Conservation (phyloP, 92 coral and sea anemone genomes). For the Epizoanthus stellaris region DNA sequence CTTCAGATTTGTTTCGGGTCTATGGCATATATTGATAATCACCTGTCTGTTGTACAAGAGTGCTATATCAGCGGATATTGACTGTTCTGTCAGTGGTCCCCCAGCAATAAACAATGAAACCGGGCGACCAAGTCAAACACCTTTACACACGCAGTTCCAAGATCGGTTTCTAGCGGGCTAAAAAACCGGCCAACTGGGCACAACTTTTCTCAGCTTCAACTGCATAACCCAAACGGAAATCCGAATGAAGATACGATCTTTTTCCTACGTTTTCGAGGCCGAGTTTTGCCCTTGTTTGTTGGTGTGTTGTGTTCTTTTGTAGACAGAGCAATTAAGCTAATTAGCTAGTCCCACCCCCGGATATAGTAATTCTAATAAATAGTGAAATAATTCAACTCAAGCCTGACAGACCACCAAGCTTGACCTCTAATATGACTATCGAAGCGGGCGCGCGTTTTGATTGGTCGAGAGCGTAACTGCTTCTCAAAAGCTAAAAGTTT, state of each 20-base stretch:
- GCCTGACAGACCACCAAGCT: conserved; percentile 69
- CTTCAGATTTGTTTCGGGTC: conserved; percentile 72
- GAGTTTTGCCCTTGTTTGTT: conserved; percentile 62
- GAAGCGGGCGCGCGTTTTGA: conserved; percentile 28
- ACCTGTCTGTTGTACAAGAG: conserved; percentile 52
- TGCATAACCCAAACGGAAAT: background rate
- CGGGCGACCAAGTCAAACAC: conserved; percentile 19
- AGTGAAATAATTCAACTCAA: conserved; percentile 24
- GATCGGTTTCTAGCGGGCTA: background rate
- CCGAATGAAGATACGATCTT: background rate
- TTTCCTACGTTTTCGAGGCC: background rate
- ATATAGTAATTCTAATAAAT: conserved; percentile 32
- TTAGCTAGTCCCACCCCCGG: conserved; percentile 82
- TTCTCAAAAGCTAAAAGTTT: conserved; percentile 52
- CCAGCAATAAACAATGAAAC: conserved; percentile 51
- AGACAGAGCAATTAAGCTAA: conserved; percentile 87
- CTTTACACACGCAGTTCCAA: conserved; percentile 38
- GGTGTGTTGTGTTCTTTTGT: conserved; percentile 81
- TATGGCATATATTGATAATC: conserved; percentile 74
- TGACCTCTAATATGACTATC: conserved; percentile 61
- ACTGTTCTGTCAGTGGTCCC: conserved; percentile 66
- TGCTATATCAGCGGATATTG: conserved; percentile 64
- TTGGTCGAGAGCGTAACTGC: conserved; percentile 53
- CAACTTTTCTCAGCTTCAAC: background rate
- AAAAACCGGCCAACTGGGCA: background rate